Base-by-base conservation (phyloP, 2,888 invertebrate species). In the Cabera pusaria region DNA sequence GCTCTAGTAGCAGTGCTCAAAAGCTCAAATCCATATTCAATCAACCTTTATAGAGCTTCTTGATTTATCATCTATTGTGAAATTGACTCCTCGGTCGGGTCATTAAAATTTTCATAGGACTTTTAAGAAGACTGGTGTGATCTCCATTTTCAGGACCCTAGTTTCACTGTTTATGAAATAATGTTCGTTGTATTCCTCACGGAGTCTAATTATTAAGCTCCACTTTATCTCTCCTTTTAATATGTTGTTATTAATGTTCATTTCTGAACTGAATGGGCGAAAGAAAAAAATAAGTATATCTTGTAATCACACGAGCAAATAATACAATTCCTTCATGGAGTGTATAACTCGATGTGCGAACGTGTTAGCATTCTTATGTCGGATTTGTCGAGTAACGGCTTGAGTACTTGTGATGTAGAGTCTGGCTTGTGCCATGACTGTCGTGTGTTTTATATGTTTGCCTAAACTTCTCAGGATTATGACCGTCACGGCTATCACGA, bases 11-110 rank as follows among this genome's bases (percentile, higher is more conserved):
- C 16, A 10, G 68, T 44, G 25, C 29, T 50, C 28, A 81, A 56
- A 76, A 73, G 54, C 73, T 77, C 27, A 72, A 70, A 67, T 72
- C 78, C 86, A 84, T 86, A 44, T 56, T 74, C 59, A 27, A 19
- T 23, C n/a, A n/a, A n/a, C n/a, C 23, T 26, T 19, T 41, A 51
- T 6, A 17, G 55, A 53, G 50, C 60, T 53, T 50, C 46, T 46
- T 37, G 23, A 27, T 6, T 47, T 38, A 38, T 58, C 45, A 59
- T 49, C 26, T 52, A 43, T 52, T 55, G 28, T 29, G 14, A 38
- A 39, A 22, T 46, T 44, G 39, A 14, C 32, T 3, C n/a, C 22
- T 3, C 12, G 20, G 20, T 16, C 14, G 29, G 18, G n/a, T 42
- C 6, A 14, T 9, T 3, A 14, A 24, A 19, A 17, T n/a, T 40